Conservation (phyloP, 2,888 invertebrate genomes). For the Lymantria dispar region DNA sequence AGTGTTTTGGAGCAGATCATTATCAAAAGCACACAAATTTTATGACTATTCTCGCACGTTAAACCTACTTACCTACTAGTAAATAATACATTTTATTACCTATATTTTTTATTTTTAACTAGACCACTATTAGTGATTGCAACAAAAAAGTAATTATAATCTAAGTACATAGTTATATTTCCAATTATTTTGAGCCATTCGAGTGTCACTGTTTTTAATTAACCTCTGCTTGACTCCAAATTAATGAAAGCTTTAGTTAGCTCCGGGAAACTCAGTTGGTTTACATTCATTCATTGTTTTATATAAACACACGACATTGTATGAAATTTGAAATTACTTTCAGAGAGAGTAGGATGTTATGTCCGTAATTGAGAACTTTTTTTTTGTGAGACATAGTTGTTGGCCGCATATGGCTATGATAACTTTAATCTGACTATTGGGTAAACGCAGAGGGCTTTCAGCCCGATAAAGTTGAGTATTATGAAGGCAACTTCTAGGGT, state of each 20-base stretch:
- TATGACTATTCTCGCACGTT: too few relatives aligned
- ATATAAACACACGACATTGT: constrained; percentile 4
- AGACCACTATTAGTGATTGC: neutral
- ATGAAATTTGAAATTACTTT: constrained; percentile 1
- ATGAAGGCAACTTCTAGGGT: too few relatives aligned
- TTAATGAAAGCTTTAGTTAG: neutral
- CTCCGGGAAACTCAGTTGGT: constrained; percentile 6
- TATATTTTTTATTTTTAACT: neutral
- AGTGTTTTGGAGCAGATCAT: too few relatives aligned
- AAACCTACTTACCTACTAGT: too few relatives aligned
- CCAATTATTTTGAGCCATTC: neutral
- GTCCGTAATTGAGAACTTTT: neutral
- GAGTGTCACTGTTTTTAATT: neutral
- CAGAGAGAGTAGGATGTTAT: constrained; percentile 1
- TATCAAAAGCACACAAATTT: too few relatives aligned
- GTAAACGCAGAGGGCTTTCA: too few relatives aligned
- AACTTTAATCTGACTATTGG: too few relatives aligned
- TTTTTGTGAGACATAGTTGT: too few relatives aligned
- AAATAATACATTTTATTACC: too few relatives aligned
- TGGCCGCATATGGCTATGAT: too few relatives aligned
- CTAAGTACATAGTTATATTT: neutral
- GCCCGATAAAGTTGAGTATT: too few relatives aligned
- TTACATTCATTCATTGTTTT: constrained; percentile 23
- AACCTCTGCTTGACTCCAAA: neutral
- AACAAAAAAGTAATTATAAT: neutral